Conservation (phyloP, 2,888 invertebrate genomes). For the Hetaerina titia region DNA sequence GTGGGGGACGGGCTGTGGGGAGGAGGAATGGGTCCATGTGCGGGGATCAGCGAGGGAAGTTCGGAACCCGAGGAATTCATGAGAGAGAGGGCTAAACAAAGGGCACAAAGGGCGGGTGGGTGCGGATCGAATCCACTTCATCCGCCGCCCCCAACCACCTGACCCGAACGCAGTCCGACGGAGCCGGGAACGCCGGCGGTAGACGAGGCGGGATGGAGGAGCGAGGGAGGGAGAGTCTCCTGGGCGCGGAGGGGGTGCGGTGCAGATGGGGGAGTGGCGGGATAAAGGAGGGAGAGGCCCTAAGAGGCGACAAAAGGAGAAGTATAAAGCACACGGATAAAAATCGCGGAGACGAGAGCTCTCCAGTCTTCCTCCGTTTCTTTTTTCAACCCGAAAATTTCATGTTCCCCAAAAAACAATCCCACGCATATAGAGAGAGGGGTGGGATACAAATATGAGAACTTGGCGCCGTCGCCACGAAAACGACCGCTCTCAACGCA, state of each 20-base stretch:
- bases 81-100: not conserved
- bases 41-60: not conserved
- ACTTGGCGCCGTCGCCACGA: too few species aligned
- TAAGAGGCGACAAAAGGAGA: not conserved
- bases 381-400: too few species aligned
- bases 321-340: too few species aligned
- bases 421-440: too few species aligned
- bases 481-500: too few species aligned
- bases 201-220: not conserved
- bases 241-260: too few species aligned
- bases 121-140: constrained; percentile 17
- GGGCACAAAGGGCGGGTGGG: constrained; percentile 22
- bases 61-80: not conserved
- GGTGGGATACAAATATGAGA: too few species aligned
- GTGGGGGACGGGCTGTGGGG: too few species aligned
- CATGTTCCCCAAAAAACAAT: too few species aligned
- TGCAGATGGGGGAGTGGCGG: not conserved
- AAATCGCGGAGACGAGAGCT: not conserved
- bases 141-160: not conserved
- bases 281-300: not conserved
- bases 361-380: not conserved
- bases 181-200: not conserved
- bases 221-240: not conserved
- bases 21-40: not conserved
- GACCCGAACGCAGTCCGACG: not conserved